phyloP scores from a whole-genome alignment of 2,797 vertebrate genomes.

The Enteromius anoplus region DNA sequence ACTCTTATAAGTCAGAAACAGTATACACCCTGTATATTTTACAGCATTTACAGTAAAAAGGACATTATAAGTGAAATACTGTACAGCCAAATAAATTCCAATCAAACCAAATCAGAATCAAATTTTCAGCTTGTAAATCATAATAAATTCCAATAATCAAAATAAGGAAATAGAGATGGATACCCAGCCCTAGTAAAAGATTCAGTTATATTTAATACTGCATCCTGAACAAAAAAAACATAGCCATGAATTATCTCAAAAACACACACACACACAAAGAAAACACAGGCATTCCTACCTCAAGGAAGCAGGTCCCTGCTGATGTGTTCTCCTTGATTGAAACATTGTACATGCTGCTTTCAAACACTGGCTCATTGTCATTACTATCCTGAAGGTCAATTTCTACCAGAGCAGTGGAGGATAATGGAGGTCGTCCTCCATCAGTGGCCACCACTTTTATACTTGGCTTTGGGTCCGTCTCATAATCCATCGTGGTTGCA shows the following conservation, averaged over 20 bases:
- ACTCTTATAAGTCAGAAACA: neutral
- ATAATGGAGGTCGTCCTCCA: conserved; percentile 83
- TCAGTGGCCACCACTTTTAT: conserved; percentile 92
- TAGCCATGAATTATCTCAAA: neutral
- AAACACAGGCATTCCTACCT: conserved; percentile 74
- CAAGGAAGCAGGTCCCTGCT: conserved; percentile 92
- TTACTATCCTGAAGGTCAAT: conserved; percentile 93
- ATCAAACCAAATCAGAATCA: neutral
- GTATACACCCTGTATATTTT: neutral
- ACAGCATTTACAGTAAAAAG: neutral
- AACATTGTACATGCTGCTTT: conserved; percentile 87
- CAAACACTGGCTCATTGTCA: conserved; percentile 91
- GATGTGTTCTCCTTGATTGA: conserved; percentile 91
- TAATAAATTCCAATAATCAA: neutral
- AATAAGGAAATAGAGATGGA: neutral
- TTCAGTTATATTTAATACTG: neutral
- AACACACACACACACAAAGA: neutral
- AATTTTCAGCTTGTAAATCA: neutral
- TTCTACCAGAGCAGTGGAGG: conserved; percentile 87
- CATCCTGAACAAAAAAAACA: neutral
- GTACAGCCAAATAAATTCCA: neutral
- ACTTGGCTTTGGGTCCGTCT: conserved; percentile 86
- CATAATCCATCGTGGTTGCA: conserved; percentile 88
- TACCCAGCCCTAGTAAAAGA: neutral
- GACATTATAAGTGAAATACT: neutral